A percentile compares a stretch with the other conserved stretches of the same genome.
Evolutionary conservation across 2,113 vertebrate genomes (phyloP).

Genomic region (Microcebus jonahi): DNA sequence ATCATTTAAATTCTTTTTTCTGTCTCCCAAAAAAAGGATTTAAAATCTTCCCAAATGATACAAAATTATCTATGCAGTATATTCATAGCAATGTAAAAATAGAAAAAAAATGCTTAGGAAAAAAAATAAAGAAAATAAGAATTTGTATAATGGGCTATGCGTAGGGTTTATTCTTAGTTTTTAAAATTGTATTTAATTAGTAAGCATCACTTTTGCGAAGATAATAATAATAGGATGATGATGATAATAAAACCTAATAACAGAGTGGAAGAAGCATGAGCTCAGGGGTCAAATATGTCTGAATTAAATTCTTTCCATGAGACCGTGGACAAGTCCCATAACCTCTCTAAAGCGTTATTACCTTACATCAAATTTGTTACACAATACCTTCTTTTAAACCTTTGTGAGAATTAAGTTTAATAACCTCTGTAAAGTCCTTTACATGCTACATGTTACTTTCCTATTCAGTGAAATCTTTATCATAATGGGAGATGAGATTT

Average conservation of each 20-base stretch:
- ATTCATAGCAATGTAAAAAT: constrained; percentile 35
- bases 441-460: not conserved
- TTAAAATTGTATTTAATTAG: not conserved
- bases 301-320: not conserved
- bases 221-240: not conserved
- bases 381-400: not conserved
- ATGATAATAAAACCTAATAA: not conserved
- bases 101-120: not conserved
- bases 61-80: constrained; percentile 34
- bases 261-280: not conserved
- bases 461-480: not conserved
- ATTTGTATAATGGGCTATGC: not conserved
- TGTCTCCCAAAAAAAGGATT: not conserved
- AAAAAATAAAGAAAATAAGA: not conserved
- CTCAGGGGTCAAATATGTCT: not conserved
- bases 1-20: constrained; percentile 36
- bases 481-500: not conserved
- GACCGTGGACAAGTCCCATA: not conserved
- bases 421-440: not conserved
- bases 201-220: not conserved
- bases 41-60: constrained; percentile 26
- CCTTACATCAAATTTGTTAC: not conserved
- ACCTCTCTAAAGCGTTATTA: not conserved
- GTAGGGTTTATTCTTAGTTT: not conserved
- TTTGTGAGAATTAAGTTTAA: not conserved